These are phyloP conservation scores for Heliconius aoede DNA, from an alignment of 2,888 invertebrate genomes.

Conservation along the genomic window DNA sequence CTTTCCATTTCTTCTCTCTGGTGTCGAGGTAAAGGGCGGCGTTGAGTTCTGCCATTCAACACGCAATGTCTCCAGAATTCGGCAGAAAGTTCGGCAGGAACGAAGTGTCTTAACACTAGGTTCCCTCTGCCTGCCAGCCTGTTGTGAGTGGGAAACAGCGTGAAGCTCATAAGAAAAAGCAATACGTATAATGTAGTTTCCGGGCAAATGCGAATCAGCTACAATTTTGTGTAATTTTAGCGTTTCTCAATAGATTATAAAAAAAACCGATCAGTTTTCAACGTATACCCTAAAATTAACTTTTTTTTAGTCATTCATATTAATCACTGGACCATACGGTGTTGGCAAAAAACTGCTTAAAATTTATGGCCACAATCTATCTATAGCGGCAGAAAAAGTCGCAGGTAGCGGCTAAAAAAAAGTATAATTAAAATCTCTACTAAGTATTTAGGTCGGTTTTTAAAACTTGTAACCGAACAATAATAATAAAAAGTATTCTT, in stretches of 20 bases:
- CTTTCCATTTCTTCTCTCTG: no score
- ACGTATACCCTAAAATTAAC: constrained; percentile 6
- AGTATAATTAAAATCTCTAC: constrained; percentile 15
- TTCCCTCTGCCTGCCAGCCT: no score
- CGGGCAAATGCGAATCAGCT: neutral
- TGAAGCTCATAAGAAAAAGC: no score
- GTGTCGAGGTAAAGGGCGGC: no score
- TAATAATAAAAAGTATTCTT: constrained; percentile 9
- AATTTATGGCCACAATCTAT: constrained; percentile 22
- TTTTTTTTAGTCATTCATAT: constrained; percentile 10
- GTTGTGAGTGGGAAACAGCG: no score
- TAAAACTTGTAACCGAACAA: neutral
- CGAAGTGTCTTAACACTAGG: no score
- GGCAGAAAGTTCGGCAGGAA: no score
- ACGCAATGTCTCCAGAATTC: no score
- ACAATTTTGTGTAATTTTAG: neutral
- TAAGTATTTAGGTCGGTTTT: neutral
- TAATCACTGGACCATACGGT: constrained; percentile 26
- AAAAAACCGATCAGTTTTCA: neutral
- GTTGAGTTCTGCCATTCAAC: no score
- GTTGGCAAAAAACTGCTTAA: constrained; percentile 14
- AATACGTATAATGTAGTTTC: no score
- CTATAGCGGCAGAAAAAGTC: neutral
- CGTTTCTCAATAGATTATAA: neutral
- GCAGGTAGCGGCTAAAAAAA: constrained; percentile 16